Evolutionary conservation across 2,888 invertebrate species (phyloP).

Genomic region (Shargacucullia verbasci): DNA sequence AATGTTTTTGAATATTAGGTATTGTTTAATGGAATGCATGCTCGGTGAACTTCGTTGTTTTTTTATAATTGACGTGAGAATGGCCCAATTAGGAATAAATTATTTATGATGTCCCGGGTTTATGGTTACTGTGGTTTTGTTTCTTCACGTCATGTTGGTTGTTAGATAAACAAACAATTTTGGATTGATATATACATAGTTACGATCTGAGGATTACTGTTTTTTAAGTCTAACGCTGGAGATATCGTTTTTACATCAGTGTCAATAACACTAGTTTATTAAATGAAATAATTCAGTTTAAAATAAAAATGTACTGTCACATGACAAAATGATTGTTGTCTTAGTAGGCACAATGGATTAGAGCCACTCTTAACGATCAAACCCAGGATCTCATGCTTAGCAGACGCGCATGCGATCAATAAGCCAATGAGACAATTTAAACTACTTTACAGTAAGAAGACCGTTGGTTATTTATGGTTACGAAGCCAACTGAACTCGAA

Average conservation of each 20-base stretch:
- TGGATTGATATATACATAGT: neutral
- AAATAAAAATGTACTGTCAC: too few species aligned
- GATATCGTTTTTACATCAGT: too few species aligned
- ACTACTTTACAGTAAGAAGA: too few species aligned
- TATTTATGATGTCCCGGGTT: slow-evolving; percentile 33
- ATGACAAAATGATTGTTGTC: too few species aligned
- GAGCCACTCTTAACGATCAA: too few species aligned
- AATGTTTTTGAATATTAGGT: slow-evolving; percentile 54
- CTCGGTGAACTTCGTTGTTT: slow-evolving; percentile 49
- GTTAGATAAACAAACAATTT: slow-evolving; percentile 36
- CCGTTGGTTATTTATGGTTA: neutral
- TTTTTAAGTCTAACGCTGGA: too few species aligned
- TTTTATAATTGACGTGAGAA: slow-evolving; percentile 62
- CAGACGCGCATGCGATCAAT: too few species aligned
- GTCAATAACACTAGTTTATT: too few species aligned
- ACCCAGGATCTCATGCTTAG: too few species aligned
- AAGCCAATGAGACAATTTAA: too few species aligned
- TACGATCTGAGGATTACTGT: neutral
- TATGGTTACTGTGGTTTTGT: slow-evolving; percentile 28
- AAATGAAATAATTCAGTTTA: too few species aligned
- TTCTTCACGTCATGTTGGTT: slow-evolving; percentile 27
- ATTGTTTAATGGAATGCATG: slow-evolving; percentile 55
- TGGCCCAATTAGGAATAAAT: slow-evolving; percentile 50
- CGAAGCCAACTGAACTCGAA: neutral
- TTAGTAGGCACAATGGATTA: too few species aligned